A percentile compares a stretch with the other conserved stretches of the same genome.
These are phyloP conservation scores for Drosophila limbata DNA, from an alignment of 2,888 invertebrate species.

Conservation along the genomic window DNA sequence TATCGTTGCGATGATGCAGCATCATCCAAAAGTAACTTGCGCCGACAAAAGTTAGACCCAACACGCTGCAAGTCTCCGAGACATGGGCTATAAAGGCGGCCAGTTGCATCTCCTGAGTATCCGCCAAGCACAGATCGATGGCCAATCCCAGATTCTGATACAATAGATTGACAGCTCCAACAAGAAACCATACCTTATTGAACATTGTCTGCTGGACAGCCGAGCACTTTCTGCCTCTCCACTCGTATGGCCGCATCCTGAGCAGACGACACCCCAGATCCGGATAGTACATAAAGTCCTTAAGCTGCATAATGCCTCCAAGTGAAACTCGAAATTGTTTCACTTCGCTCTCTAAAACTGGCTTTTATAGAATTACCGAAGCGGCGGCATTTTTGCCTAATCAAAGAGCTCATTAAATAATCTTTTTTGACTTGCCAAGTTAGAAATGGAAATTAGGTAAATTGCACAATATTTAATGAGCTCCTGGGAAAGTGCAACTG, in stretches of 20 bases:
- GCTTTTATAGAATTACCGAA: conserved; percentile 30
- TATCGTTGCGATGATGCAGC: conserved; percentile 50
- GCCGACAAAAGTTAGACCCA: conserved; percentile 67
- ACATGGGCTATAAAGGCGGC: conserved; percentile 49
- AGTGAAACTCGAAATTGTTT: conserved; percentile 2
- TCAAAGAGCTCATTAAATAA: conserved; percentile 34
- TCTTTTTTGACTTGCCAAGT: conserved; percentile 22
- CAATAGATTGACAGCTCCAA: conserved; percentile 63
- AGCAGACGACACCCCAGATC: conserved; percentile 65
- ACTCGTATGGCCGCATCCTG: conserved; percentile 58
- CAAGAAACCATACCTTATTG: conserved; percentile 42
- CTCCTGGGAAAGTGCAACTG: conserved; percentile 42
- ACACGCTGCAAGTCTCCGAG: conserved; percentile 65
- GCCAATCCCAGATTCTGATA: conserved; percentile 75
- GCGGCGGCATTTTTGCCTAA: conserved; percentile 17
- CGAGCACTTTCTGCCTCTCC: conserved; percentile 35
- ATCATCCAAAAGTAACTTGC: conserved; percentile 70
- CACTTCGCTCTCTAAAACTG: no score
- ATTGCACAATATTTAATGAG: conserved; percentile 34
- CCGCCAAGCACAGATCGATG: conserved; percentile 51
- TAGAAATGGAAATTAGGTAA: conserved; percentile 1
- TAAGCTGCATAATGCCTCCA: conserved; percentile 48
- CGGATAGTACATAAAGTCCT: conserved; percentile 76
- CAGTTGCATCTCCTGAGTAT: conserved; percentile 12
- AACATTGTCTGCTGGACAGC: not conserved